These are phyloP conservation scores for Cataglyphis livida DNA, from an alignment of 2,888 invertebrate species.

Conservation along the genomic window DNA sequence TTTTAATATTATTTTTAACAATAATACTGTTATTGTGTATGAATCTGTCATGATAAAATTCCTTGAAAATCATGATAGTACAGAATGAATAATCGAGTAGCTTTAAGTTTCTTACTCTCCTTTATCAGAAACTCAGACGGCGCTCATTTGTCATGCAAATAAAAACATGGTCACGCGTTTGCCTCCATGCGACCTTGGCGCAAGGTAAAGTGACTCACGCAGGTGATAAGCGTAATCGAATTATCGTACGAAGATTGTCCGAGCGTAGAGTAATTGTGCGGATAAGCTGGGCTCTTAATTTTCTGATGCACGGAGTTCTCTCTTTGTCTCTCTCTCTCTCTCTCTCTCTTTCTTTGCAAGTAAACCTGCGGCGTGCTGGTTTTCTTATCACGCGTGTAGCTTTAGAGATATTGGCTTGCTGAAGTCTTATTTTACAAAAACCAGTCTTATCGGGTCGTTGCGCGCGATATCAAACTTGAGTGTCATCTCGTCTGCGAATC, in stretches of 20 bases:
- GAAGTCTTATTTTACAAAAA: slow-evolving; percentile 8
- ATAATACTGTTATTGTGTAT: not conserved
- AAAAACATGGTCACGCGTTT: slow-evolving; percentile 6
- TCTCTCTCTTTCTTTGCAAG: not conserved
- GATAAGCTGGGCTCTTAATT: slow-evolving; percentile 30
- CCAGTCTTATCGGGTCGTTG: not conserved
- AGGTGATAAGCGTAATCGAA: slow-evolving; percentile 30
- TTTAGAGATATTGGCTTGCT: slow-evolving; percentile 3
- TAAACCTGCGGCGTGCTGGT: not conserved
- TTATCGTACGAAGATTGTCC: slow-evolving; percentile 14
- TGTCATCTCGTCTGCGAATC: not conserved
- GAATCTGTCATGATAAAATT: not conserved
- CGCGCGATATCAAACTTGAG: slow-evolving; percentile 4
- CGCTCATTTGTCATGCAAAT: not conserved
- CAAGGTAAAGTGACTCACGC: slow-evolving; percentile 32
- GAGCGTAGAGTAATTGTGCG: slow-evolving; percentile 9
- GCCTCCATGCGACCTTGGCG: slow-evolving; percentile 20
- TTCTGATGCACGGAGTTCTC: not conserved
- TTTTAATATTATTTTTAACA: not conserved
- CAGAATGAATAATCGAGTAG: not conserved
- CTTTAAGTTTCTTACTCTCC: not conserved
- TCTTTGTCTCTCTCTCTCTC: too few relatives aligned
- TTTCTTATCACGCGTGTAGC: slow-evolving; percentile 29
- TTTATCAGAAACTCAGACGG: slow-evolving; percentile 11
- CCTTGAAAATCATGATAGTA: not conserved